Evolutionary conservation across 2,888 invertebrate genomes (phyloP).

Genomic region (Heliothis peltigera): DNA sequence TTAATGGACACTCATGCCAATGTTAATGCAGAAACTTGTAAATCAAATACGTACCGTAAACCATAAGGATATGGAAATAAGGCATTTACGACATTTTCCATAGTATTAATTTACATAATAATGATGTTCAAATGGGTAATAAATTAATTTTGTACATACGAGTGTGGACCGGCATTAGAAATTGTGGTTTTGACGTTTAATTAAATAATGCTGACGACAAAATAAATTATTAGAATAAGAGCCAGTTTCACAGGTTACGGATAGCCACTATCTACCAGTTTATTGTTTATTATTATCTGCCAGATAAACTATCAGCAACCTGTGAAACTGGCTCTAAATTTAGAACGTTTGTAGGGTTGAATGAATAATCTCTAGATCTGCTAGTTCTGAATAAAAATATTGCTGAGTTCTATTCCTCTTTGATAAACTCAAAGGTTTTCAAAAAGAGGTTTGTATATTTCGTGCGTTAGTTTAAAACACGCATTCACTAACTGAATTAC

Average conservation of each 20-base stretch:
- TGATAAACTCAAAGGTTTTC: neutral
- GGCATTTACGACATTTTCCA: conserved; percentile 31
- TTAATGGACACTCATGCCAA: conserved; percentile 26
- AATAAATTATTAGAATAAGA: too few relatives aligned
- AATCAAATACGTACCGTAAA: conserved; percentile 29
- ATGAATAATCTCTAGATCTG: too few relatives aligned
- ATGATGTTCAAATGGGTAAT: neutral
- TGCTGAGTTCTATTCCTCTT: too few relatives aligned
- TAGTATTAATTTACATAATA: conserved; percentile 41
- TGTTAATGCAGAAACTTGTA: conserved; percentile 35
- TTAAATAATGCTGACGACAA: too few relatives aligned
- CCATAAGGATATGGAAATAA: conserved; percentile 29
- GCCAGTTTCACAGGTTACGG: too few relatives aligned
- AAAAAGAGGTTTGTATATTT: neutral
- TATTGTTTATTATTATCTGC: too few relatives aligned
- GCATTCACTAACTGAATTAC: conserved; percentile 4
- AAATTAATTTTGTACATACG: conserved; percentile 12
- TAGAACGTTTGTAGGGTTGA: too few relatives aligned
- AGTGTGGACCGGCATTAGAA: neutral
- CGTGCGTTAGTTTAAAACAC: neutral
- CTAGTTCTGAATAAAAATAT: too few relatives aligned
- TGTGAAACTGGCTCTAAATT: too few relatives aligned
- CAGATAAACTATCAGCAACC: too few relatives aligned
- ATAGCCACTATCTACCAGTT: too few relatives aligned
- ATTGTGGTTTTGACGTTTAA: too few relatives aligned